phyloP scores from a whole-genome alignment of 2,888 invertebrate genomes.

The Strigamia crassipes region DNA sequence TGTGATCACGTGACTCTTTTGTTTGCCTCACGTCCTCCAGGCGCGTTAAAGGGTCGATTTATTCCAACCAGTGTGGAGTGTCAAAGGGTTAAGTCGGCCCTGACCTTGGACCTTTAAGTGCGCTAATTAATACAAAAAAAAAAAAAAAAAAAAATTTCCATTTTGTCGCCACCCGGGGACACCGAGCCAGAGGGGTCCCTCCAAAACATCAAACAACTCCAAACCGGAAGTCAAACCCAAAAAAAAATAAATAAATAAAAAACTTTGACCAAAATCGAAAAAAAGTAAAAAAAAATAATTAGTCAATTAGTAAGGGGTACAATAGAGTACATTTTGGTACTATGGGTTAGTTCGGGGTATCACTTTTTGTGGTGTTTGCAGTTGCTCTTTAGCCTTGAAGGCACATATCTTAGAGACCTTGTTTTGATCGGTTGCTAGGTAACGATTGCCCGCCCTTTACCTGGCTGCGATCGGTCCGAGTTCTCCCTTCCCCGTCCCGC shows the following conservation, averaged over 20 bases:
- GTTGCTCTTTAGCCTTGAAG: constrained; percentile 24
- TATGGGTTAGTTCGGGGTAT: too few relatives aligned
- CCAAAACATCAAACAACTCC: background rate
- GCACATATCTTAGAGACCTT: constrained; percentile 39
- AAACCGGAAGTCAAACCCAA: background rate
- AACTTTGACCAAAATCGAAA: background rate
- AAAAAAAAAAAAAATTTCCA: background rate
- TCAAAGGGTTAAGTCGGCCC: background rate
- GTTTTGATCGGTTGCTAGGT: constrained; percentile 44
- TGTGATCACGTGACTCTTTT: background rate
- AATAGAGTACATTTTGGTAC: background rate
- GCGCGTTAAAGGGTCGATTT: constrained; percentile 4
- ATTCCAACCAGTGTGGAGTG: background rate
- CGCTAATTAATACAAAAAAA: background rate
- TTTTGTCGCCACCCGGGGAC: background rate
- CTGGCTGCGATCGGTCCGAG: constrained; percentile 44
- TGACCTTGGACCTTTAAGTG: constrained; percentile 31
- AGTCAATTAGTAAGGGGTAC: background rate
- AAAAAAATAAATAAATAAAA: background rate
- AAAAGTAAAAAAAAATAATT: background rate
- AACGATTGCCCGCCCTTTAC: constrained; percentile 44
- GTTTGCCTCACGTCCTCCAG: background rate
- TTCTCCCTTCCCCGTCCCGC: constrained; percentile 44
- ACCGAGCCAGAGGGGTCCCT: background rate
- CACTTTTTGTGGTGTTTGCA: background rate